A percentile compares a stretch with the other conserved stretches of the same genome.
Conservation (phyloP, 2,797 vertebrate genomes). For the Pantherophis vulpinus region DNA sequence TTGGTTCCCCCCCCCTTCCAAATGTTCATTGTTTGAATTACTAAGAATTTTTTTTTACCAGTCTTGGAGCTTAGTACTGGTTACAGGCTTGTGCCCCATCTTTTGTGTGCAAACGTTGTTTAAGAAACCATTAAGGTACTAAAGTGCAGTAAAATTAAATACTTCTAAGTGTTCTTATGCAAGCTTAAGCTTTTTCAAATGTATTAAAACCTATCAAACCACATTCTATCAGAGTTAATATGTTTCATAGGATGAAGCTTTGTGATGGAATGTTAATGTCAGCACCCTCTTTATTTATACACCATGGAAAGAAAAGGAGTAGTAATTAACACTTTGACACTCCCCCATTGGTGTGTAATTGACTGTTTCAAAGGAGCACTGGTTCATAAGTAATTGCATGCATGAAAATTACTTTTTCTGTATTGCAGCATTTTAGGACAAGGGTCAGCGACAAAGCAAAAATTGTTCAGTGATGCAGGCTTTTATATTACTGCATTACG, state of each 20-base stretch:
- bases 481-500: constrained; percentile 96
- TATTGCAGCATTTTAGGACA: constrained; percentile 88
- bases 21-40: neutral
- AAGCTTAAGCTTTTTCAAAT: constrained; percentile 52
- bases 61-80: neutral
- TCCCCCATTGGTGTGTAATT: constrained; percentile 97
- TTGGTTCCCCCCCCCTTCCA: neutral
- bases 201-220: constrained; percentile 66
- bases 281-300: constrained; percentile 99
- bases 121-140: neutral
- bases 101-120: neutral
- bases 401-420: constrained; percentile 92
- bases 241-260: constrained; percentile 84
- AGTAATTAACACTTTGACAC: constrained; percentile 99
- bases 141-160: constrained; percentile 40
- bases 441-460: constrained; percentile 92
- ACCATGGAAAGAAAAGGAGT: constrained; percentile 88
- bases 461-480: constrained; percentile 88
- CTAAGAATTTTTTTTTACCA: neutral
- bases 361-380: constrained; percentile 97
- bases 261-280: constrained; percentile 99
- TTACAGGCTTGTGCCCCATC: neutral
- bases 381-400: constrained; percentile 91
- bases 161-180: constrained; percentile 19
- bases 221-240: constrained; percentile 77